Evolutionary conservation across 2,888 invertebrate species (phyloP).

Genomic region (Nomada ruficornis): DNA sequence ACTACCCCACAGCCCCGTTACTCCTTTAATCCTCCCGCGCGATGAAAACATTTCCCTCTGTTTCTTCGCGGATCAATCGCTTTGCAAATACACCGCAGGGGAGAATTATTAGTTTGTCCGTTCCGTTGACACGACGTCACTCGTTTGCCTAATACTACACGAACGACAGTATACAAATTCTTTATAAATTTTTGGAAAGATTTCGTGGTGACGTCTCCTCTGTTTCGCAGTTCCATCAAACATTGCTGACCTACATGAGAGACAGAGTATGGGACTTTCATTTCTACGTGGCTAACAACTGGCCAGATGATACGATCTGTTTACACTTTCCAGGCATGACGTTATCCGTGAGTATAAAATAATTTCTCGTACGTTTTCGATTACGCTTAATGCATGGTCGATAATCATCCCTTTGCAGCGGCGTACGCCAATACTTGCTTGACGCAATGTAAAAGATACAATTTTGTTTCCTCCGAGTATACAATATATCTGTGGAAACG

Average conservation of each 20-base stretch:
- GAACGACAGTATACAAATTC: not conserved
- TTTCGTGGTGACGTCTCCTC: constrained; percentile 31
- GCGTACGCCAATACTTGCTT: not conserved
- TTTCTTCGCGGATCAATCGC: constrained; percentile 2
- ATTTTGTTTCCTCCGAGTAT: constrained; percentile 2
- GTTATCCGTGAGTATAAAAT: constrained; percentile 88
- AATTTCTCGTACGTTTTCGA: constrained; percentile 15
- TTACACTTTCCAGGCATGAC: constrained; percentile 96
- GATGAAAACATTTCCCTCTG: constrained; percentile 24
- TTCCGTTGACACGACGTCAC: not conserved
- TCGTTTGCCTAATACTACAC: not conserved
- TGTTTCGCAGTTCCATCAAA: constrained; percentile 93
- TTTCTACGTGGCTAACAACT: constrained; percentile 95
- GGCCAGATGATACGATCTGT: constrained; percentile 92
- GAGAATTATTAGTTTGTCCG: not conserved
- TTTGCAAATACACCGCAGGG: not conserved
- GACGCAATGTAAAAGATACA: not conserved
- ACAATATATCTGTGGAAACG: not conserved
- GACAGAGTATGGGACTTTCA: constrained; percentile 95
- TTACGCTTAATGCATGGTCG: constrained; percentile 16
- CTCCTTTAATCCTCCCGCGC: constrained; percentile 28
- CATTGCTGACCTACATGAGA: constrained; percentile 94
- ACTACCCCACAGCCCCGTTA: constrained; percentile 29
- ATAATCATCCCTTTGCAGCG: constrained; percentile 2
- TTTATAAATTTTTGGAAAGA: not conserved